These are phyloP conservation scores for Magallana gigas DNA, from an alignment of 1,140 invertebrate genomes.

Conservation along the genomic window DNA sequence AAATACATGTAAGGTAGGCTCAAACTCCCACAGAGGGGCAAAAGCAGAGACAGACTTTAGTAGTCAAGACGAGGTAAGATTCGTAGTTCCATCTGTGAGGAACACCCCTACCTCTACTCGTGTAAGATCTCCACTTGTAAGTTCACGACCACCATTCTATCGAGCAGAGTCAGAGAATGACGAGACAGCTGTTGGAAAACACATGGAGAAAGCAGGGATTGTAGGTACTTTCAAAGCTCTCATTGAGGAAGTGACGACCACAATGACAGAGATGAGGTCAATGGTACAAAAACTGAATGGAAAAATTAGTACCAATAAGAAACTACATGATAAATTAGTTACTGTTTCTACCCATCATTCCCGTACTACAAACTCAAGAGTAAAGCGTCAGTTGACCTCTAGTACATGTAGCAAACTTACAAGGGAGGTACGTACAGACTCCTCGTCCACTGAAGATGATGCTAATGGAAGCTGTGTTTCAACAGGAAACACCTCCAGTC, in stretches of 20 bases:
- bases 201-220: not conserved
- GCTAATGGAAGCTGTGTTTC: not conserved
- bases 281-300: not conserved
- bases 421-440: not conserved
- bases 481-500: not conserved
- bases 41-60: not conserved
- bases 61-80: conserved; percentile 18
- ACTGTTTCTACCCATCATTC: not conserved
- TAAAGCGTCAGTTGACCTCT: not conserved
- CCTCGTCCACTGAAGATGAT: conserved; percentile 3
- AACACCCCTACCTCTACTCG: not conserved
- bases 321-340: not conserved
- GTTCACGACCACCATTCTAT: not conserved
- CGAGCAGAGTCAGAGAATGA: not conserved
- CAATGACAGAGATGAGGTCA: conserved; percentile 1
- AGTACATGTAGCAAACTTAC: not conserved
- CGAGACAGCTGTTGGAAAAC: not conserved
- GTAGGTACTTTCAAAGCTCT: not conserved
- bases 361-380: not conserved
- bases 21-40: not conserved
- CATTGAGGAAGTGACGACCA: not conserved
- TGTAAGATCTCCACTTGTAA: not conserved
- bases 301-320: not conserved
- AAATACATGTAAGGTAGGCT: no score
- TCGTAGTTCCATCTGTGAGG: not conserved